A percentile compares a stretch with the other conserved stretches of the same genome.
Conservation (phyloP, 2,888 invertebrate species). For the Parnassius smintheus region DNA sequence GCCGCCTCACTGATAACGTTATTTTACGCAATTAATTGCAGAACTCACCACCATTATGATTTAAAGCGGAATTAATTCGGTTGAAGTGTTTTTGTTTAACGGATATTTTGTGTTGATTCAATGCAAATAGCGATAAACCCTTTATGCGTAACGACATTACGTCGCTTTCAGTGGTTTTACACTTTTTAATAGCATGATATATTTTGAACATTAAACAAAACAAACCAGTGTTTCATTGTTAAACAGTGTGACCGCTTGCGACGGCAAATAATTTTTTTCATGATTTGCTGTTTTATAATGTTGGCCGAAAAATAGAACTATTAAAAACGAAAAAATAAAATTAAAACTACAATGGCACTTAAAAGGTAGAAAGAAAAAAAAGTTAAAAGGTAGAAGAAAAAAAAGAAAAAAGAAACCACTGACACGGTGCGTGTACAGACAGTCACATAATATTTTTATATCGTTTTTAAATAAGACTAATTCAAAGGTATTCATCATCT, state of each 20-base stretch:
- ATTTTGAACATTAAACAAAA: conserved; percentile 18
- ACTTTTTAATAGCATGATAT: conserved; percentile 17
- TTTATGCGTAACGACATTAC: conserved; percentile 24
- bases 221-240: conserved; percentile 10
- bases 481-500: too few relatives aligned
- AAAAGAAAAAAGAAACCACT: too few relatives aligned
- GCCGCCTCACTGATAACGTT: conserved; percentile 62
- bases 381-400: too few relatives aligned
- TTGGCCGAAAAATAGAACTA: too few relatives aligned
- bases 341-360: too few relatives aligned
- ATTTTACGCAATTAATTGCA: conserved; percentile 72
- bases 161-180: conserved; percentile 25
- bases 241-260: background rate
- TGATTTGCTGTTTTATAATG: too few relatives aligned
- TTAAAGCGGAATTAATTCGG: conserved; percentile 60
- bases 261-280: background rate
- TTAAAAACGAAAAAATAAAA: too few relatives aligned
- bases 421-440: too few relatives aligned
- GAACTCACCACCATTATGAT: conserved; percentile 64
- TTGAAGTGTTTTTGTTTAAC: conserved; percentile 60
- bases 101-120: conserved; percentile 67
- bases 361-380: too few relatives aligned
- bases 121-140: conserved; percentile 48
- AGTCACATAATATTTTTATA: too few relatives aligned
- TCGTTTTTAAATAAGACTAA: too few relatives aligned